Base-by-base conservation (phyloP, 2,113 vertebrate genomes). In the Scalopus aquaticus region DNA sequence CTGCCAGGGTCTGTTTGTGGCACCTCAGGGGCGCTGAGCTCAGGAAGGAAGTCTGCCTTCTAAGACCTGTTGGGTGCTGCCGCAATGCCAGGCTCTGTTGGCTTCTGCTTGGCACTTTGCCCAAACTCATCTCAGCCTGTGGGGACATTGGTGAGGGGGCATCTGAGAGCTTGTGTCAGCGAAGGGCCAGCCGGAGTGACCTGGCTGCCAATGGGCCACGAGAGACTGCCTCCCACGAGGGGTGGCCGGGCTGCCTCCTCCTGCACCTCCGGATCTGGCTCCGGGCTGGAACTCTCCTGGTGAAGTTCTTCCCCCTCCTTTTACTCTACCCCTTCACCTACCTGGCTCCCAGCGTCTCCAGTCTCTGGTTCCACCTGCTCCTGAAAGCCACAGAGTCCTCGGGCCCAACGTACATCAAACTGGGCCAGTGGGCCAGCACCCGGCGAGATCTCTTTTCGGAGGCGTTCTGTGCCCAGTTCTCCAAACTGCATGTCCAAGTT, bases 361-460 rank as follows among this genome's bases (percentile, higher is more conserved):
- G 96, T 0, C 89, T 92, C 87, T 99, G 99, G 99, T 96, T 99
- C 91, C 96, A 97, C 2, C 98, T 98, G 88, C 98, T 99, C 82
- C 98, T 99, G 79, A 99, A 98, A 98, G 98, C 99, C 46, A 99
- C 99, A 0, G 99, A 99, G 95, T 98, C 98, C 0, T 99, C 99
- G 0, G 99, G 99, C 6, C 99, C 99, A 1, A 99, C 99, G 0
- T 99, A 99, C 70, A 98, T 99, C 93, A 99, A 99, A 90, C 98
- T 99, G 95, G 99, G 99, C 2, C 99, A 99, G 97, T 99, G 99
- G 99, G 99, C 99, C 95, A 99, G 99, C 98, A 99, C 99, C 22
- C 98, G 99, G 17, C 98, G 99, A 9, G 99, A 99, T 96, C 98
- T 99, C 88, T 99, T 99, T 96, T 98, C 99, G 0, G 98, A 98